phyloP scores from a whole-genome alignment of 1,140 invertebrate species.

The honey bee (Apis mellifera) region Amel_HAv3.1 CM009942.2:9427501-9428000 shows the following conservation, averaged over 20 bases:
- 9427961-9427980: too few relatives aligned
- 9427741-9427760: too few relatives aligned
- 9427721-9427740: too few relatives aligned
- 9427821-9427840: background rate
- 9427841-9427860: background rate
- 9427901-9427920: background rate
- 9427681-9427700: too few relatives aligned
- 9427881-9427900: background rate
- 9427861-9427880: background rate
- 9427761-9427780: too few relatives aligned
- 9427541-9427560: background rate
- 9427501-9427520: too few relatives aligned
- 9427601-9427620: background rate
- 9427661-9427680: too few relatives aligned
- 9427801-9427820: background rate
- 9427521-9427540: background rate
- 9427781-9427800: too few relatives aligned
- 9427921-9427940: background rate
- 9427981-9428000: background rate
- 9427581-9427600: background rate
- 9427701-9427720: too few relatives aligned
- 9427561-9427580: background rate
- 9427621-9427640: too few relatives aligned
- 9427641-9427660: too few relatives aligned
- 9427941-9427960: background rate